A percentile compares a stretch with the other conserved stretches of the same genome.
phyloP scores from a whole-genome alignment of 2,888 invertebrate genomes.

The Plagiodera versicolora region DNA sequence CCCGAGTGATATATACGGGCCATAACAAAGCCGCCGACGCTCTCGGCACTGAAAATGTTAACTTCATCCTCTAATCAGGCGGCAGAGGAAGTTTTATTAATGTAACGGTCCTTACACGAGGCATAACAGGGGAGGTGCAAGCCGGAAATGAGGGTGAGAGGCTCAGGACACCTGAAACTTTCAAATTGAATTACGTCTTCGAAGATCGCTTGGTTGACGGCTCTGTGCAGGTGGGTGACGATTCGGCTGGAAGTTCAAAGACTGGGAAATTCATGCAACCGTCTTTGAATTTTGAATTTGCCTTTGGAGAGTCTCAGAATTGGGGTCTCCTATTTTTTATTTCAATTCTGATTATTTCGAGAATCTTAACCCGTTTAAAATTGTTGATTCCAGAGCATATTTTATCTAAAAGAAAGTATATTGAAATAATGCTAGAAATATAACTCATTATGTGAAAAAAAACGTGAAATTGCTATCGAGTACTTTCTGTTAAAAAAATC shows the following conservation, averaged over 20 bases:
- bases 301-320: too few relatives aligned
- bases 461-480: too few relatives aligned
- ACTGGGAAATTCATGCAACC: background rate
- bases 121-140: conserved; percentile 6
- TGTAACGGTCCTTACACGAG: conserved; percentile 6
- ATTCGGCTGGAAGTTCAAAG: background rate
- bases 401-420: too few relatives aligned
- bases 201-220: background rate
- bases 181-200: conserved; percentile 2
- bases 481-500: too few relatives aligned
- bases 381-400: too few relatives aligned
- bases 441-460: too few relatives aligned
- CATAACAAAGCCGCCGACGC: conserved; percentile 12
- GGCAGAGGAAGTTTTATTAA: conserved; percentile 9
- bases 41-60: conserved; percentile 7
- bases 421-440: too few relatives aligned
- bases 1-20: conserved; percentile 7
- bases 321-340: too few relatives aligned
- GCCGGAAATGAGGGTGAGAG: conserved; percentile 5
- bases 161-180: background rate
- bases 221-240: background rate
- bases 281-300: too few relatives aligned
- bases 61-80: conserved; percentile 16
- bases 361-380: too few relatives aligned
- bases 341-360: too few relatives aligned